Evolutionary conservation across 2,888 invertebrate genomes (phyloP), one percentile per base, ranked within the genome.

Genomic region (Drosophila kanekoi): DNA sequence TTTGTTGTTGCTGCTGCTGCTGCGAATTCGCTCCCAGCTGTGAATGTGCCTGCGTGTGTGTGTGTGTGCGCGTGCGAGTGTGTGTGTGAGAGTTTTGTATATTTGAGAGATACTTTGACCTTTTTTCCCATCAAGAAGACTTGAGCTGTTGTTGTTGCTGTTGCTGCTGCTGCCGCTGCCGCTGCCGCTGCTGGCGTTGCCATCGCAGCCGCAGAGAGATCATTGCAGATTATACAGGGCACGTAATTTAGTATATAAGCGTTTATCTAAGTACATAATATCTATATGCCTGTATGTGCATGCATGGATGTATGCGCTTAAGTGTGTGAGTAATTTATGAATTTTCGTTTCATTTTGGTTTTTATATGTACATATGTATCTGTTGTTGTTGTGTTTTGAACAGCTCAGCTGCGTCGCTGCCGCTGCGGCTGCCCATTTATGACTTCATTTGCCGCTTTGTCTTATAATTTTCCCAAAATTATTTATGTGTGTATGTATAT

Each of bases 51-150:
- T 62, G 52, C 40, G 16, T 45, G 51, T 40, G 28, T 52, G 48
- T 61, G 49, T 61, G 16, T 11, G 32, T 67, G 33, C 63, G 33
- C 49, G 40, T 32, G 35, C 20, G n/a, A n/a, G 32, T 67, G 33
- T 1, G 37, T n/a, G 32, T 58, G 45, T 61, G 59, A 49, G 72
- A 69, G 65, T 81, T 59, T 62, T 62, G 72, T 69, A 56, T 75
- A 51, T 72, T 65, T 81, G 47, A 60, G 67, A 80, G 78, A 82
- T 82, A 88, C 83, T 88, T 83, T 83, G 89, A 88, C 89, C 82
- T 86, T 81, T 82, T 79, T 77, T 72, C 49, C 68, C 89, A 77
- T 74, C 69, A 74, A 88, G 81, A 86, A 86, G 89, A 77, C 71
- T 86, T 76, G 76, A 79, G 72, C 75, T 67, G 71, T 43, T 54